Evolutionary conservation across 1,140 invertebrate species (phyloP).

Genomic region (Proctacanthus coquilletti): DNA sequence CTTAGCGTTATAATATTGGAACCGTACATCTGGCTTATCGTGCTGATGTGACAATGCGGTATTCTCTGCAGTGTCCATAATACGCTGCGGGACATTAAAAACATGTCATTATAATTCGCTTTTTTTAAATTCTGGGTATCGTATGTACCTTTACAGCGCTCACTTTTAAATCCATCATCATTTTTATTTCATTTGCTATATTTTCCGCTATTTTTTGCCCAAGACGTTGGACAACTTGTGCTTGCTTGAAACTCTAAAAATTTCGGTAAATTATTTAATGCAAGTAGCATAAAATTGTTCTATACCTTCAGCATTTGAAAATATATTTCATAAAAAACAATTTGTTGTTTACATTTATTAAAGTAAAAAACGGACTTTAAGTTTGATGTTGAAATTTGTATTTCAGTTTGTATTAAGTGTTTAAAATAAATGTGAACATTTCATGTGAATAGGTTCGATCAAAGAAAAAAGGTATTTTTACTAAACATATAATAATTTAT

Average conservation of each 20-base stretch:
- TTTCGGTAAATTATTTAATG: no score
- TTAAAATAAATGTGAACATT: no score
- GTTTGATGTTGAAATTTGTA: neutral
- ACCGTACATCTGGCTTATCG: conserved; percentile 43
- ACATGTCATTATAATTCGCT: conserved; percentile 6
- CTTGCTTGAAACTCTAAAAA: conserved; percentile 56
- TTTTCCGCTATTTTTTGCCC: conserved; percentile 54
- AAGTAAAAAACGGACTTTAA: neutral
- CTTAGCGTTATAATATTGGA: conserved; percentile 58
- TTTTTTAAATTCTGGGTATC: neutral
- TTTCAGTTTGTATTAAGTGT: no score
- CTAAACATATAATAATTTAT: no score
- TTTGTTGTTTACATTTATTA: neutral
- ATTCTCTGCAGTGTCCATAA: conserved; percentile 66
- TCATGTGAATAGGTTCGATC: no score
- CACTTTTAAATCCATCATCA: conserved; percentile 71
- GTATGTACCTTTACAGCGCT: conserved; percentile 55
- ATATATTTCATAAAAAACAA: neutral
- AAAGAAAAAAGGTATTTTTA: no score
- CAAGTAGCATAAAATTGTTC: no score
- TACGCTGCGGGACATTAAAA: conserved; percentile 36
- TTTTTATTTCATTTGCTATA: conserved; percentile 60
- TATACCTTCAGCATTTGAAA: no score
- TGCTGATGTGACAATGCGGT: conserved; percentile 45
- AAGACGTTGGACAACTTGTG: conserved; percentile 48